Percentiles rank a stretch among this genome's conserved stretches.
These are phyloP conservation scores for Acrocyrtus sp. DNA, from an alignment of 2,888 invertebrate species.

Conservation along the genomic window DNA sequence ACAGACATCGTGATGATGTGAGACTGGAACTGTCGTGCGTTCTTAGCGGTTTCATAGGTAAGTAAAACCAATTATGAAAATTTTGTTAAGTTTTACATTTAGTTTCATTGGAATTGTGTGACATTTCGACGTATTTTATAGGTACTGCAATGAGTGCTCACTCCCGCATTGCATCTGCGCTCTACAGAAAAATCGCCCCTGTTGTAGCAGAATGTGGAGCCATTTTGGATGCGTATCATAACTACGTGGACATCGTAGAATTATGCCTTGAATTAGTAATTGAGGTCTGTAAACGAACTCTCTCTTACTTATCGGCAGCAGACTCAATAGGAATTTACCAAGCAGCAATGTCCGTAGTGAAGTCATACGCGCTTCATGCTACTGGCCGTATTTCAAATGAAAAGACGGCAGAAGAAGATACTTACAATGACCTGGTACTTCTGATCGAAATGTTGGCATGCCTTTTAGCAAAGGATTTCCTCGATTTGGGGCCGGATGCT, in stretches of 20 bases:
- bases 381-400: slow-evolving; percentile 63
- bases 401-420: slow-evolving; percentile 76
- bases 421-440: slow-evolving; percentile 79
- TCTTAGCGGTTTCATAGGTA: slow-evolving; percentile 77
- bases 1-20: slow-evolving; percentile 72
- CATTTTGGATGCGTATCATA: slow-evolving; percentile 79
- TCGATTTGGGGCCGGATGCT: slow-evolving; percentile 67
- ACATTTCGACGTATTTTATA: no score
- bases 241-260: slow-evolving; percentile 82
- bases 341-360: slow-evolving; percentile 61
- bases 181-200: slow-evolving; percentile 70
- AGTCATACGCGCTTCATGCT: slow-evolving; percentile 64
- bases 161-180: slow-evolving; percentile 67
- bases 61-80: slow-evolving; percentile 43
- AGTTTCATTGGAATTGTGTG: no score
- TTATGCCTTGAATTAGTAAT: slow-evolving; percentile 79
- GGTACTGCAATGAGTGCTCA: slow-evolving; percentile 74
- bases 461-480: slow-evolving; percentile 71
- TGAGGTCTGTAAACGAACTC: slow-evolving; percentile 77
- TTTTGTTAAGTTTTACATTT: neutral
- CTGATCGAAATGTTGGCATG: slow-evolving; percentile 80
- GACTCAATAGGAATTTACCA: slow-evolving; percentile 50
- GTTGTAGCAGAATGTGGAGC: slow-evolving; percentile 65
- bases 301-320: slow-evolving; percentile 72
- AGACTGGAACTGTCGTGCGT: slow-evolving; percentile 78